Evolutionary conservation across 37 sponge, comb jelly and placozoan species (phyloP), one percentile per base, ranked within the genome.

Genomic region (Geodia barretti): DNA sequence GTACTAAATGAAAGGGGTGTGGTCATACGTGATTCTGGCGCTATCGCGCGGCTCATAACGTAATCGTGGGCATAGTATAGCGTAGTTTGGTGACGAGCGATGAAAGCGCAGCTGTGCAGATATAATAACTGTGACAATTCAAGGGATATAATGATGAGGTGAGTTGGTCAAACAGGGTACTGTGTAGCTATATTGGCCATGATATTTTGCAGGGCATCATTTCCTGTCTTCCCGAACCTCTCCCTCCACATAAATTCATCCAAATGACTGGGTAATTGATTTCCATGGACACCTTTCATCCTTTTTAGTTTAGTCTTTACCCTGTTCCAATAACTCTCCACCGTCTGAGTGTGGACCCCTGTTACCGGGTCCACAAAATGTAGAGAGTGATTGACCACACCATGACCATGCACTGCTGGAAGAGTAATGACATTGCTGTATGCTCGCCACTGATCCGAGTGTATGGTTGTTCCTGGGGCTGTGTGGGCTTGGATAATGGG

Each of bases 161-260:
- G n/a, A n/a, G n/a, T n/a, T n/a, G n/a, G n/a, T n/a, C n/a, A n/a
- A n/a, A n/a, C n/a, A n/a, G n/a, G n/a, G n/a, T n/a, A n/a, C n/a
- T n/a, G n/a, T n/a, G n/a, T n/a, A n/a, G n/a, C n/a, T n/a, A n/a
- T n/a, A n/a, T n/a, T n/a, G n/a, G n/a, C n/a, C n/a, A n/a, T n/a
- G n/a, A n/a, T n/a, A n/a, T n/a, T n/a, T n/a, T n/a, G n/a, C n/a
- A n/a, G n/a, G n/a, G n/a, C n/a, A n/a, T n/a, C n/a, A n/a, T n/a
- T n/a, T n/a, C n/a, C n/a, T n/a, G n/a, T n/a, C n/a, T n/a, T 14
- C 60, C 92, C 80, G 4, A 38, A 70, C 11, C 89, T n/a, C 68
- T 87, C 93, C 41, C 78, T 29, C 89, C 89, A 88, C 93, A 92
- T 92, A 64, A 88, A 92, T 58, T 92, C 86, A 76, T 88, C 89